Evolutionary conservation across 2,888 invertebrate species (phyloP).

Genomic region (Thelaira solivaga): DNA sequence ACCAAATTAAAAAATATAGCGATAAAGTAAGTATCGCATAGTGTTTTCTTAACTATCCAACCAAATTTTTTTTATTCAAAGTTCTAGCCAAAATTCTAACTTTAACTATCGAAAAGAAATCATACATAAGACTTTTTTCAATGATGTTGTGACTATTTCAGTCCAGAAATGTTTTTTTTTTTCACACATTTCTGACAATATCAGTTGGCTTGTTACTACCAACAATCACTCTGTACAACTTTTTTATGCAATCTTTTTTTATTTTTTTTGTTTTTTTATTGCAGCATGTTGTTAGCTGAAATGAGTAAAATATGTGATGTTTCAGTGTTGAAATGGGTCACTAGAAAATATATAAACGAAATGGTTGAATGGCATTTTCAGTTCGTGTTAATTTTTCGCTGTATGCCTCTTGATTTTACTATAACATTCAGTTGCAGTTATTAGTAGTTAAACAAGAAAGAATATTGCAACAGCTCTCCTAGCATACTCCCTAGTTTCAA

Average conservation of each 20-base stretch:
- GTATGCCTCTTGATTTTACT: not conserved
- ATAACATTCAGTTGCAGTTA: not conserved
- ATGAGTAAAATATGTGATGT: not conserved
- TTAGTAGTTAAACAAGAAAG: not conserved
- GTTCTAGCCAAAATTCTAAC: too few species aligned
- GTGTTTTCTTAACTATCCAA: too few species aligned
- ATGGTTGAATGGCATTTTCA: slow-evolving; percentile 5
- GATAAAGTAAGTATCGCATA: too few species aligned
- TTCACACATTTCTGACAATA: slow-evolving; percentile 25
- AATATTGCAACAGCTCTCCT: not conserved
- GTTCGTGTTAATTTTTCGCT: not conserved
- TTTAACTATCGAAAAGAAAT: too few species aligned
- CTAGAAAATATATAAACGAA: not conserved
- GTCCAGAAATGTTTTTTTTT: not conserved
- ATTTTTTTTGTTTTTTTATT: not conserved
- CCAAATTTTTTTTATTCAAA: too few species aligned
- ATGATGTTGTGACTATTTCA: too few species aligned
- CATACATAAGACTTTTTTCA: not conserved
- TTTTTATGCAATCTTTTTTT: not conserved
- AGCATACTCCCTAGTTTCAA: not conserved
- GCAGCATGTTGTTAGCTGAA: not conserved
- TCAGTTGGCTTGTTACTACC: slow-evolving; percentile 36
- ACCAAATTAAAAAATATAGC: too few species aligned
- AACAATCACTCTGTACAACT: slow-evolving; percentile 11
- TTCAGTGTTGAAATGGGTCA: not conserved